phyloP scores from a whole-genome alignment of 1,140 invertebrate genomes.

The Thaumatotibia leucotreta region DNA sequence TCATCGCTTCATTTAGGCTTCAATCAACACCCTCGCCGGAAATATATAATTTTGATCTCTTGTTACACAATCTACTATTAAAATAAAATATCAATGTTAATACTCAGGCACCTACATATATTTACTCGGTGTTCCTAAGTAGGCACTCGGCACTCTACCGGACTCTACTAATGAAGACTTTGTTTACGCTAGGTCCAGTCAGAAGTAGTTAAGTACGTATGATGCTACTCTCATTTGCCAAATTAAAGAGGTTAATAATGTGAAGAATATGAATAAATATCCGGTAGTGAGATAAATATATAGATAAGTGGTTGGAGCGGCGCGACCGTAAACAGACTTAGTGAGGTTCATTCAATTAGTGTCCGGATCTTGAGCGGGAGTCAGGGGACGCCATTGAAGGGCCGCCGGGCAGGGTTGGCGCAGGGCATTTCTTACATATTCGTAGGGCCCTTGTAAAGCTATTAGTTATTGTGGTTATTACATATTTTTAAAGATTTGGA shows the following conservation, averaged over 20 bases:
- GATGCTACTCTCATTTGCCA: neutral
- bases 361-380: conserved; percentile 55
- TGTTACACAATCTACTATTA: too few species aligned
- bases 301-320: conserved; percentile 17
- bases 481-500: neutral
- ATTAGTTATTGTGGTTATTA: too few species aligned
- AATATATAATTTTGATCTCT: too few species aligned
- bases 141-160: too few species aligned
- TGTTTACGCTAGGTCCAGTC: neutral
- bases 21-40: too few species aligned
- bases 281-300: conserved; percentile 9
- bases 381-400: conserved; percentile 63
- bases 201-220: neutral
- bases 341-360: conserved; percentile 65
- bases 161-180: too few species aligned
- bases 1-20: too few species aligned
- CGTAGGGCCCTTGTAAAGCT: too few species aligned
- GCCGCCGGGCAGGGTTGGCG: conserved; percentile 23
- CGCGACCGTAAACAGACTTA: conserved; percentile 57
- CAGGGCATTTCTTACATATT: neutral
- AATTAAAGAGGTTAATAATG: neutral
- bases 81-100: too few species aligned
- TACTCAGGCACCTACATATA: too few species aligned
- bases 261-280: neutral
- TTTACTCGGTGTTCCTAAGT: too few species aligned